These are phyloP conservation scores for Takifugu bimaculatus DNA, from an alignment of 2,113 vertebrate genomes.

Conservation along the genomic window DNA sequence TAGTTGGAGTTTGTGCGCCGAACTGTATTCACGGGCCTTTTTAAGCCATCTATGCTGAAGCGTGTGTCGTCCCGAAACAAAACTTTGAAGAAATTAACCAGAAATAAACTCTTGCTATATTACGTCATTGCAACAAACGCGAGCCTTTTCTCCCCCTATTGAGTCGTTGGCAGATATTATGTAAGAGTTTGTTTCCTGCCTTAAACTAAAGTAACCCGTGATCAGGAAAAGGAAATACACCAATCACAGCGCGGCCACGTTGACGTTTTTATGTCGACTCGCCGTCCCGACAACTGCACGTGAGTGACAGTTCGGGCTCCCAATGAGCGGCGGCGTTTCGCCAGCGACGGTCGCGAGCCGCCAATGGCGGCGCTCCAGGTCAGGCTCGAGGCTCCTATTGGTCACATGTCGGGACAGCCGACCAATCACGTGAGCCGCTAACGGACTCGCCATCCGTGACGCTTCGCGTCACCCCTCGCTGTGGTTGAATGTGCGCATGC, in stretches of 20 bases:
- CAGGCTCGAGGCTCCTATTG: constrained; percentile 4
- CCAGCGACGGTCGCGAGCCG: neutral
- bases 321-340: neutral
- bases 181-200: neutral
- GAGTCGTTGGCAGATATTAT: neutral
- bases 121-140: no score
- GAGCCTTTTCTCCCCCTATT: no score
- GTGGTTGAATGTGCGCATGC: constrained; percentile 30
- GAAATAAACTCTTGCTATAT: no score
- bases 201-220: constrained; percentile 42
- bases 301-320: constrained; percentile 52
- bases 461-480: constrained; percentile 51
- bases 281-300: constrained; percentile 39
- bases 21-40: neutral
- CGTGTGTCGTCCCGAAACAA: no score
- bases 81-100: no score
- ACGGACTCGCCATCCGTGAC: constrained; percentile 32
- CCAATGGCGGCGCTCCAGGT: constrained; percentile 34
- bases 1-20: neutral
- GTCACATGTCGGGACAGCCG: neutral
- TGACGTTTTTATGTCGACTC: constrained; percentile 56
- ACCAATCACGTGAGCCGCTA: constrained; percentile 35
- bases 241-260: constrained; percentile 63
- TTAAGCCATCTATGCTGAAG: no score
- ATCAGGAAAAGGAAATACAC: constrained; percentile 65